phyloP scores from a whole-genome alignment of 2,888 invertebrate species.

The Coenonympha arcania region DNA sequence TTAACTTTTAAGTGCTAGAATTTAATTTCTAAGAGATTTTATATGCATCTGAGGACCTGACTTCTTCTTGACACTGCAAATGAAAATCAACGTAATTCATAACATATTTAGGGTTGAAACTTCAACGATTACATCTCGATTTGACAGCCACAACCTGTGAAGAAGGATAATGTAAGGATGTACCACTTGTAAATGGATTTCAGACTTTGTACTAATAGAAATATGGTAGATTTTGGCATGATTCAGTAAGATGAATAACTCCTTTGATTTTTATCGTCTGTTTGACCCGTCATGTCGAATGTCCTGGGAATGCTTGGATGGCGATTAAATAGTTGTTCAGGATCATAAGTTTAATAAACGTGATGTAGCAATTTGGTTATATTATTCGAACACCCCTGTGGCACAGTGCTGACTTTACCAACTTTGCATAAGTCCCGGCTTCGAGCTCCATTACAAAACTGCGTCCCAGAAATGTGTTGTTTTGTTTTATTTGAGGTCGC shows the following conservation, averaged over 20 bases:
- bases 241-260: constrained; percentile 44
- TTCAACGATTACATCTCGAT: constrained; percentile 24
- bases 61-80: constrained; percentile 32
- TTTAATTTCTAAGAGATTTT: no score
- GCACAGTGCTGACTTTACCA: neutral
- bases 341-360: constrained; percentile 15
- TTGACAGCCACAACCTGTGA: constrained; percentile 63
- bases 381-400: neutral
- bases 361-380: neutral
- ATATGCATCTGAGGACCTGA: constrained; percentile 48
- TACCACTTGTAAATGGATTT: constrained; percentile 30
- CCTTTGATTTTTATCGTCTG: constrained; percentile 62
- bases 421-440: neutral
- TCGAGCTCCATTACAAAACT: neutral
- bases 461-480: neutral
- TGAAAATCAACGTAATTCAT: constrained; percentile 20
- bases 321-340: constrained; percentile 46
- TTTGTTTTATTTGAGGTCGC: no score
- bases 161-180: constrained; percentile 62
- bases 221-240: constrained; percentile 34
- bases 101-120: constrained; percentile 28
- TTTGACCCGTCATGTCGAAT: constrained; percentile 66
- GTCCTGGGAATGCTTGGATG: constrained; percentile 64
- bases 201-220: constrained; percentile 25
- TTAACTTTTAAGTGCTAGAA: no score